Evolutionary conservation across 2,113 vertebrate species (phyloP).

Genomic region (Actenoides lindsayi): DNA sequence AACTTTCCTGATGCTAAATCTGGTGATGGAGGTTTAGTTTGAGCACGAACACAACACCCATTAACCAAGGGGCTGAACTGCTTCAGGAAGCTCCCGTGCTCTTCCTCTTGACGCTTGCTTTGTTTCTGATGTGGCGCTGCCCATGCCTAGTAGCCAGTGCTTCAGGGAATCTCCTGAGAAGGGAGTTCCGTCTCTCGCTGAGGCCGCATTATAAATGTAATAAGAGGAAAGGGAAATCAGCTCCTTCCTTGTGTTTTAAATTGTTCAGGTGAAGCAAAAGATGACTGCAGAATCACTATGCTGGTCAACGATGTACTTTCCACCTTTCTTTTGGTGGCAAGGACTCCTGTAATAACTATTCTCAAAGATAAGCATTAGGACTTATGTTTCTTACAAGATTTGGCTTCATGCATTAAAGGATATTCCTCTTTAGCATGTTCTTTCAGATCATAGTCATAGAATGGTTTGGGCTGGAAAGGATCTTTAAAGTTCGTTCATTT

Average conservation of each 20-base stretch:
- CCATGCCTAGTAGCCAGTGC: neutral
- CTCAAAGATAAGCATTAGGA: no score
- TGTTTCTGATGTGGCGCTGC: neutral
- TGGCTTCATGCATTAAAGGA: neutral
- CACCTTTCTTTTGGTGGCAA: neutral
- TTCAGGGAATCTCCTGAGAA: neutral
- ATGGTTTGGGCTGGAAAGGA: neutral
- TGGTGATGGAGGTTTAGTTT: neutral
- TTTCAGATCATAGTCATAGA: neutral
- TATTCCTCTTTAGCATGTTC: neutral
- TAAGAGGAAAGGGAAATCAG: neutral
- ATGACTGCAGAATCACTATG: neutral
- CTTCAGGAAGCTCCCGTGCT: neutral
- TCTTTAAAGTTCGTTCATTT: neutral
- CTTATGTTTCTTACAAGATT: neutral
- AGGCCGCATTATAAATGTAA: neutral
- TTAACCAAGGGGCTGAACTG: neutral
- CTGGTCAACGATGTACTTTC: neutral
- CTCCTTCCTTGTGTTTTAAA: neutral
- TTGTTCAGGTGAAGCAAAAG: neutral
- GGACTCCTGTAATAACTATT: neutral
- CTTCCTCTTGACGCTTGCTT: neutral
- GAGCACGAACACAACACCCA: neutral
- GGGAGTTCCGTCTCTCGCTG: rapidly evolving
- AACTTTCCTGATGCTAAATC: neutral